Evolutionary conservation across 2,888 invertebrate genomes (phyloP), one percentile per base, ranked within the genome.

Genomic region (Leucoma salicis): DNA sequence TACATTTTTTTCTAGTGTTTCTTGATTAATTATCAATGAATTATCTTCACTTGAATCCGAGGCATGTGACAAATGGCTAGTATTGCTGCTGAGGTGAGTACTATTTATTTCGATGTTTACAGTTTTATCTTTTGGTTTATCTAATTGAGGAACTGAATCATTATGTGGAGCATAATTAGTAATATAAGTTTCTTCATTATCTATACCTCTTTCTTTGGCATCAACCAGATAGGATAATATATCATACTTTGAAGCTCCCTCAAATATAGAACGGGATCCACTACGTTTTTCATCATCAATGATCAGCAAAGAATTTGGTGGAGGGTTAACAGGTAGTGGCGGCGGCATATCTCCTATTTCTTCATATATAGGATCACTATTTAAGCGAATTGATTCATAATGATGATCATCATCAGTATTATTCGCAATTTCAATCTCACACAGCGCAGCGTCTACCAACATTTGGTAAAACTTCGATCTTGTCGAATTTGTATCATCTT

Each of bases 221-320:
- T 96, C 96, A 47, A 97, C 96, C 52, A 97, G 89, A 70, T 97
- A 97, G 46, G 95, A 96, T 36, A 97, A 90, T 63, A 97, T 95
- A 68, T 97, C 97, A 66, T 96, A 96, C 75, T 96, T 96, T 10
- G 96, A 95, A 44, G 95, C 95, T 36, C 95, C 94, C 83, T 94
- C 93, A 83, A 95, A 94, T 70, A 94, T 94, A 34, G 94, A 94
- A 53, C 92, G 91, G 34, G 92, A 92, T 50, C 91, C 93, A 66
- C 78, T 84, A 68, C 95, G 94, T 71, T 94, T 93, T 39, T 94
- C 94, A 54, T 95, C 91, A 42, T 95, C 93, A 50, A 92, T 76
- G 34, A 93, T 91, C 56, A 93, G 92, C 14, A 93, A 83, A n/a
- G 91, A 90, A 49, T 91, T 88, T 0, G 96, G 96, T 1, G 96